Conservation (phyloP, 2,113 vertebrate species). For the Penelope pileata region DNA sequence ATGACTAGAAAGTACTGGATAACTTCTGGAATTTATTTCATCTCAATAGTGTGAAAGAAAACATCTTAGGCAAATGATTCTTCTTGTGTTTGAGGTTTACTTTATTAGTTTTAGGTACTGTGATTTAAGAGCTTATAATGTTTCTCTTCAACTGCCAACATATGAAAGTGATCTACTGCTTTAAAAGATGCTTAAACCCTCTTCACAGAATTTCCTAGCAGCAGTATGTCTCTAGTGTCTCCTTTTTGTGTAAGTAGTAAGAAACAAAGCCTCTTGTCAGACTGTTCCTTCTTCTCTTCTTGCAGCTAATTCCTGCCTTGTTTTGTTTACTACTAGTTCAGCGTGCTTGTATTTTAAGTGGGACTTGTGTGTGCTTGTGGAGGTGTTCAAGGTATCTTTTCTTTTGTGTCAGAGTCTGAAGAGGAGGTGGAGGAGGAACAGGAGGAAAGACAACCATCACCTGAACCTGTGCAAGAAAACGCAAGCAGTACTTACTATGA, state of each 20-base stretch:
- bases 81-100: not conserved
- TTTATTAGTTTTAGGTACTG: not conserved
- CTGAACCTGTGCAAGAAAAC: conserved; percentile 91
- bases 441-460: conserved; percentile 90
- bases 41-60: accelerated
- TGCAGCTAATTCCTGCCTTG: not conserved
- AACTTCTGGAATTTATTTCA: not conserved
- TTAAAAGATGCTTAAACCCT: not conserved
- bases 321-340: not conserved
- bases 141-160: not conserved
- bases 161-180: not conserved
- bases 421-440: conserved; percentile 94
- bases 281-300: too few relatives aligned
- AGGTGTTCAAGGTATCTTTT: not conserved
- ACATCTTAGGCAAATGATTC: not conserved
- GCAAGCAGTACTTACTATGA: conserved; percentile 89
- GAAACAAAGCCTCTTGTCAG: not conserved
- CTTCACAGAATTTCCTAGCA: not conserved
- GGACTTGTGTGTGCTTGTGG: accelerated
- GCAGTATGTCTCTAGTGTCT: not conserved
- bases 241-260: not conserved
- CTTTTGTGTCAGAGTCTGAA: conserved; percentile 85
- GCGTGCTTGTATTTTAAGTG: not conserved
- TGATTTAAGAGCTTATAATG: not conserved
- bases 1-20: not conserved